Conservation (phyloP, 2,888 invertebrate species). For the Lasiommata megera region DNA sequence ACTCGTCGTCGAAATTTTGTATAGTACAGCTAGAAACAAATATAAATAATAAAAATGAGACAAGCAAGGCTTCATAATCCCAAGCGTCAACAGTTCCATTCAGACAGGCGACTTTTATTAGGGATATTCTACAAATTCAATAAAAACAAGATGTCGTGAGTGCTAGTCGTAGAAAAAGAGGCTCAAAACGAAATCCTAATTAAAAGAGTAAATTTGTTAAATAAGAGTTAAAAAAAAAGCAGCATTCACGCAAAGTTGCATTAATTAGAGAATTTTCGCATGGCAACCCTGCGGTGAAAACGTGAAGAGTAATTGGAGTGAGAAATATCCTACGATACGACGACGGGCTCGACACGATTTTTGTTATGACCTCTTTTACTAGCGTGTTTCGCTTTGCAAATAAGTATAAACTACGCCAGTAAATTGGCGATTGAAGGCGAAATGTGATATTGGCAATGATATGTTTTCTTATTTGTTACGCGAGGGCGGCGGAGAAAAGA, state of each 20-base stretch:
- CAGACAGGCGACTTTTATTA: constrained; percentile 9
- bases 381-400: constrained; percentile 16
- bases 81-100: neutral
- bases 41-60: neutral
- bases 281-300: constrained; percentile 46
- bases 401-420: constrained; percentile 2
- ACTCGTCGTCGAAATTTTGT: no score
- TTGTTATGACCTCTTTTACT: constrained; percentile 35
- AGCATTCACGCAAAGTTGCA: constrained; percentile 26
- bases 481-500: no score
- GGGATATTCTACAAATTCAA: constrained; percentile 19
- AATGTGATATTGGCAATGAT: no score
- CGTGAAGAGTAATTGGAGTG: constrained; percentile 53
- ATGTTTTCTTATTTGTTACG: no score
- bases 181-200: constrained; percentile 25
- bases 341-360: constrained; percentile 38
- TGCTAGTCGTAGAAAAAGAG: constrained; percentile 13
- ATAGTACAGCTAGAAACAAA: neutral
- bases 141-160: constrained; percentile 26
- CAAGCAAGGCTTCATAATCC: neutral
- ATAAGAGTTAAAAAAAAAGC: constrained; percentile 21
- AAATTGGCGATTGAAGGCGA: neutral
- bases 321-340: constrained; percentile 48
- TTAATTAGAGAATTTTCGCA: constrained; percentile 34
- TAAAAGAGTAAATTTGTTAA: constrained; percentile 25